Conservation (phyloP, 2,797 vertebrate genomes). For the Tiaroga cobitis region DNA sequence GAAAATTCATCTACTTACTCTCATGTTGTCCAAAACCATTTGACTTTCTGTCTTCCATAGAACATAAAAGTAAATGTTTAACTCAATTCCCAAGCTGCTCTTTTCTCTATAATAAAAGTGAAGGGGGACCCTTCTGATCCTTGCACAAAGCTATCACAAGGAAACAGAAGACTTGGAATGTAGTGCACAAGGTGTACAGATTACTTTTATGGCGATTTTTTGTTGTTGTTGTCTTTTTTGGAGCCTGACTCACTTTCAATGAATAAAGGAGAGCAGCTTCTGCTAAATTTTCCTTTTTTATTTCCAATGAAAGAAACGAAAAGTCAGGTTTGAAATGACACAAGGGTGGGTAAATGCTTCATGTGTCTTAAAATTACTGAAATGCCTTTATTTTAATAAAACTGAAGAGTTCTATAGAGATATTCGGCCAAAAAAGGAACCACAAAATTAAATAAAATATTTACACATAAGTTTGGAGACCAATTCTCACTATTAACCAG, state of each 20-base stretch:
- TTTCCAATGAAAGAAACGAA: not conserved
- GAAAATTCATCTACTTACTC: not conserved
- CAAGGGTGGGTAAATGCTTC: not conserved
- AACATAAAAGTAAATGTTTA: not conserved
- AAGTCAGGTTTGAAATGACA: not conserved
- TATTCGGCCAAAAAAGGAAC: too few relatives aligned
- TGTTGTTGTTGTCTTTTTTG: not conserved
- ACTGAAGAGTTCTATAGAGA: too few relatives aligned
- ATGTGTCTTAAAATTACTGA: not conserved
- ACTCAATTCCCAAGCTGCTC: conserved; percentile 1
- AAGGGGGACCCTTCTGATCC: not conserved
- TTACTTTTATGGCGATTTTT: not conserved
- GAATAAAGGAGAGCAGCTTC: not conserved
- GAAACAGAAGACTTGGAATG: not conserved
- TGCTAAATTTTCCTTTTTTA: not conserved
- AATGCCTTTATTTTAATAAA: too few relatives aligned
- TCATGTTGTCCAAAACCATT: not conserved
- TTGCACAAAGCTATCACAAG: not conserved
- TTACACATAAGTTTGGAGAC: too few relatives aligned
- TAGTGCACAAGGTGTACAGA: not conserved
- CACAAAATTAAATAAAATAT: too few relatives aligned
- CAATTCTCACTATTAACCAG: too few relatives aligned
- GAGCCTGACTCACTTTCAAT: not conserved
- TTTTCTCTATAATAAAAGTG: not conserved
- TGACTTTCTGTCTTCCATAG: not conserved